phyloP scores from a whole-genome alignment of 2,797 vertebrate species.

The Spondyliosoma cantharus region DNA sequence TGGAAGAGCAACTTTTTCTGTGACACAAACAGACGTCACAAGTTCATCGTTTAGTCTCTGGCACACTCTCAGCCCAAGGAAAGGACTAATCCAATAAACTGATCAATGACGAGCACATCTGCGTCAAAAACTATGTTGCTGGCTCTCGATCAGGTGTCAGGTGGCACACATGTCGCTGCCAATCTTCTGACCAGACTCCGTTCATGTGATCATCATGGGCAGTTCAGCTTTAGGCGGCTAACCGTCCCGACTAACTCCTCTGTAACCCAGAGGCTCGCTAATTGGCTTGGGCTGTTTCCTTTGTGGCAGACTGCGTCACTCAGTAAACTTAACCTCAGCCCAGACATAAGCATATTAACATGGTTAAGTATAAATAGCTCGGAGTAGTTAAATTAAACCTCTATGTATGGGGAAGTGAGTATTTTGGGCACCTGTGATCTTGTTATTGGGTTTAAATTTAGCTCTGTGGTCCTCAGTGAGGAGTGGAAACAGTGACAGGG shows the following conservation, averaged over 20 bases:
- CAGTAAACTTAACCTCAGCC: constrained; percentile 76
- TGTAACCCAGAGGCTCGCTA: constrained; percentile 48
- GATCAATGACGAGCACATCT: constrained; percentile 28
- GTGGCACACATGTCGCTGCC: constrained; percentile 9
- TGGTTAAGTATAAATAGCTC: constrained; percentile 80
- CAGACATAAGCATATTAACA: constrained; percentile 79
- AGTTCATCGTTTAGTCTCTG: constrained; percentile 14
- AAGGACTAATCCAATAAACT: constrained; percentile 28
- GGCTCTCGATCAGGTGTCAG: constrained; percentile 13
- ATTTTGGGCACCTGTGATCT: constrained; percentile 83
- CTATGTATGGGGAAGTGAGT: constrained; percentile 80
- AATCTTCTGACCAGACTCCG: constrained; percentile 41
- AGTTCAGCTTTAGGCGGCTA: constrained; percentile 24
- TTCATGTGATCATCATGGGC: constrained; percentile 43
- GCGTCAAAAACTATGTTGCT: constrained; percentile 21
- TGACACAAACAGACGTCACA: background rate
- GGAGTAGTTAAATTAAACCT: constrained; percentile 77
- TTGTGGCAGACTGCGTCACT: constrained; percentile 71
- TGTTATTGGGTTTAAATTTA: constrained; percentile 86
- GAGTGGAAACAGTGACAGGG: constrained; percentile 88
- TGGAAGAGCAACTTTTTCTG: background rate
- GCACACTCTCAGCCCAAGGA: background rate
- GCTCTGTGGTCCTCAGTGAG: constrained; percentile 80
- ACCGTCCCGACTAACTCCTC: constrained; percentile 43
- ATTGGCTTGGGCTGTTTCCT: constrained; percentile 77